Conservation (phyloP, 2,113 vertebrate species). For the Polypterus bichir region DNA sequence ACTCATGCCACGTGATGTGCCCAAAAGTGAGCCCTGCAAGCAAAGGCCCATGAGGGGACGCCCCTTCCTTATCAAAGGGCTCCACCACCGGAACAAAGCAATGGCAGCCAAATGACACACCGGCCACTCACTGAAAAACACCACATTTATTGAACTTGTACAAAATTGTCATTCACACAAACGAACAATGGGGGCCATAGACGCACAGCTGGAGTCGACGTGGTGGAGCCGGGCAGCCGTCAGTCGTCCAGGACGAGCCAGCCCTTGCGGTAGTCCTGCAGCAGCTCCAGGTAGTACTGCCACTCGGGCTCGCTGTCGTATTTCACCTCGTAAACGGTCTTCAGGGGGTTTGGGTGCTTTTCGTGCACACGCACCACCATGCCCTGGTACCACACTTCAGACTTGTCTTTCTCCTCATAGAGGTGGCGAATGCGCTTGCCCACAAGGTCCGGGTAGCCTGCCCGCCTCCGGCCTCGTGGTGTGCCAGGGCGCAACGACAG, state of each 20-base stretch:
- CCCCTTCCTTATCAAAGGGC: no score
- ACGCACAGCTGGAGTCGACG: no score
- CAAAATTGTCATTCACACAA: no score
- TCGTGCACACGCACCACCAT: constrained; percentile 49
- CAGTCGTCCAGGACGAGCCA: constrained; percentile 55
- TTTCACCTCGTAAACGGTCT: constrained; percentile 54
- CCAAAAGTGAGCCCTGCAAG: no score
- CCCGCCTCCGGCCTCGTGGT: constrained; percentile 19
- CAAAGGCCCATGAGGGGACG: no score
- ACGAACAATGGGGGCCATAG: no score
- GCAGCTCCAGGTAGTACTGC: constrained; percentile 57
- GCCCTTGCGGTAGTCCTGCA: constrained; percentile 55
- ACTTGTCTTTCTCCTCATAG: constrained; percentile 64
- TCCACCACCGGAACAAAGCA: no score
- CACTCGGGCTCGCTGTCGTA: constrained; percentile 67
- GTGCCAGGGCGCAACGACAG: constrained; percentile 43
- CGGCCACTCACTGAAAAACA: no score
- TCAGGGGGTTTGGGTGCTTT: constrained; percentile 40
- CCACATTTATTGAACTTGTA: no score
- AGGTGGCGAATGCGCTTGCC: constrained; percentile 59
- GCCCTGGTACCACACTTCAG: constrained; percentile 56
- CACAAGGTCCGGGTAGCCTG: constrained; percentile 54
- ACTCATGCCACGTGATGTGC: no score
- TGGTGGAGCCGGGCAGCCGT: background rate
- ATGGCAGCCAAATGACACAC: no score